phyloP scores from a whole-genome alignment of 2,888 invertebrate species.

The Adelognathus sp. region DNA sequence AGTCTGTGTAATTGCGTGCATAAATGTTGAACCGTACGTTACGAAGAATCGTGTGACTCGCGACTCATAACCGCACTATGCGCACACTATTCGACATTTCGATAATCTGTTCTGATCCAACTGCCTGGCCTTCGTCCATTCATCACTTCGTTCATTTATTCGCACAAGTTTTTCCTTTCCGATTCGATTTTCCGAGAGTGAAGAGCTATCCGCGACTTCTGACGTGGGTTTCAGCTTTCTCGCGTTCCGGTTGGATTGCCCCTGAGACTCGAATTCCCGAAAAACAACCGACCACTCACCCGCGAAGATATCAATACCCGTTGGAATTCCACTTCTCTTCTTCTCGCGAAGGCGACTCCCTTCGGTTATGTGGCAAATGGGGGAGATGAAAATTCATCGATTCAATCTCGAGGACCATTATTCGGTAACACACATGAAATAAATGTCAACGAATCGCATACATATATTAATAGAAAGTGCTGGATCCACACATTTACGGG shows the following conservation, averaged over 20 bases:
- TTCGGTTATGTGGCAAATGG: neutral
- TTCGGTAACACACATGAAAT: too few relatives aligned
- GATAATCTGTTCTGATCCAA: slow-evolving; percentile 6
- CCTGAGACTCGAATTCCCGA: neutral
- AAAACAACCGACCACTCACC: neutral
- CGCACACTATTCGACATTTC: neutral
- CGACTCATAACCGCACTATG: too few relatives aligned
- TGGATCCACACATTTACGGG: too few relatives aligned
- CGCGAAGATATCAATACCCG: neutral
- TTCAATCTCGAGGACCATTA: neutral
- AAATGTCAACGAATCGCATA: too few relatives aligned
- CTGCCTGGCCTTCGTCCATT: neutral
- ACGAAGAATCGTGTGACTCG: too few relatives aligned
- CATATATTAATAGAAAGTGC: too few relatives aligned
- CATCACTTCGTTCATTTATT: neutral
- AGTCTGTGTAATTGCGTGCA: neutral
- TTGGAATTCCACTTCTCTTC: neutral
- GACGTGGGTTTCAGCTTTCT: neutral
- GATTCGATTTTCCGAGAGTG: neutral
- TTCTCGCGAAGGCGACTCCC: neutral
- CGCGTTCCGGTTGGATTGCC: neutral
- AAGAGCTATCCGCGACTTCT: neutral
- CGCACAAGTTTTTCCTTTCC: neutral
- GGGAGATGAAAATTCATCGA: neutral
- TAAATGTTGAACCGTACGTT: neutral